Base-by-base conservation (phyloP, 2,888 invertebrate species). In the Eilema caniola region DNA sequence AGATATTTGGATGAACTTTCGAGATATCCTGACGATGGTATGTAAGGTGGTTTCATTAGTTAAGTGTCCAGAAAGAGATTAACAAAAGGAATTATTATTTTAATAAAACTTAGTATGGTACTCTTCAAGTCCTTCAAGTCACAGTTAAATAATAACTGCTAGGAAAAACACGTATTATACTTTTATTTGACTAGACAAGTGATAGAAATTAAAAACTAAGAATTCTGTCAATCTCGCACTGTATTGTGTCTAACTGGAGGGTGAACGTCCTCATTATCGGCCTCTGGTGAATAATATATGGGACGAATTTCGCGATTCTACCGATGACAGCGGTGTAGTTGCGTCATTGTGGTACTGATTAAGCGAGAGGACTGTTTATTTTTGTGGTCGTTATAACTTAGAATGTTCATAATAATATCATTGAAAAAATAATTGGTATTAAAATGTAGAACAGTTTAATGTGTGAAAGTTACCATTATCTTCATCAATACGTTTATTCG, bases 231-330 rank as follows among this genome's bases (percentile, higher is more conserved):
- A 83, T 86, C 86, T 75, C 82, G 81, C 81, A 81, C 86, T 80
- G 86, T 86, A 86, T 87, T 88, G 89, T 88, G 87, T 89, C 90
- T 88, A 90, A 73, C 88, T 78, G 72, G 62, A 82, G 83, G 94
- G 89, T 94, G 90, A 91, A 90, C 76, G 89, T 66, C 91, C 94
- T 92, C 90, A 92, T 93, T 93, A 93, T 91, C 89, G 84, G 78
- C 74, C 86, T 83, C 88, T 91, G 85, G 86, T 90, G 93, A 88
- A 93, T 94, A 94, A 94, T 89, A 95, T 94, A 92, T 95, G 88
- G 93, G 90, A 89, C 93, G 89, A 89, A 89, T 90, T 91, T 90
- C 86, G 90, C 89, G 88, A 87, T 89, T 89, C 87, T 77, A 82
- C 83, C 83, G 86, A 85, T 84, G 85, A 88, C 87, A 87, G 86